Evolutionary conservation across 2,888 invertebrate genomes (phyloP).

Genomic region (Ditula angustiorana): DNA sequence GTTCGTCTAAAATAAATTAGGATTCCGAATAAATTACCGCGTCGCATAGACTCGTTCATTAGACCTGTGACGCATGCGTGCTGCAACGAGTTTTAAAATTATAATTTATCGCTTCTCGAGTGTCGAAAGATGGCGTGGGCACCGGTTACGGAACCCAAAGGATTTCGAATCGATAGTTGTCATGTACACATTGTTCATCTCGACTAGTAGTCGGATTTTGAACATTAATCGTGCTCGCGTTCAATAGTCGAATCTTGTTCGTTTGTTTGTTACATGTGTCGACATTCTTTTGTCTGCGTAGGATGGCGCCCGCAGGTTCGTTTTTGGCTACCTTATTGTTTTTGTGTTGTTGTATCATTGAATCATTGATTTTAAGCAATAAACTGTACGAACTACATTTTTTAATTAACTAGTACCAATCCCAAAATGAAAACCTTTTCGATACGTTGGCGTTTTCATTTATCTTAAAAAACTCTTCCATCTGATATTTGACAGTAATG

Average conservation of each 20-base stretch:
- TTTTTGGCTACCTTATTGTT: not conserved
- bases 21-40: slow-evolving; percentile 33
- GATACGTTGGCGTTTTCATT: no score
- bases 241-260: slow-evolving; percentile 18
- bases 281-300: slow-evolving; percentile 28
- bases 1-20: slow-evolving; percentile 33
- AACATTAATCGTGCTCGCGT: slow-evolving; percentile 29
- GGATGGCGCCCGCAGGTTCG: not conserved
- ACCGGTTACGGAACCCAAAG: slow-evolving; percentile 42
- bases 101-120: slow-evolving; percentile 80
- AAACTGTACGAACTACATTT: not conserved
- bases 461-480: no score
- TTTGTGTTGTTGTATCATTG: not conserved
- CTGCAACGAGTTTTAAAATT: slow-evolving; percentile 75
- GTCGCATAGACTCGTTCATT: slow-evolving; percentile 55
- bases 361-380: not conserved
- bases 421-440: no score
- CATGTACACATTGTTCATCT: slow-evolving; percentile 39
- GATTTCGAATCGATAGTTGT: slow-evolving; percentile 37
- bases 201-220: slow-evolving; percentile 28
- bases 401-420: no score
- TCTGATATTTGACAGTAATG: no score
- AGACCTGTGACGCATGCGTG: slow-evolving; percentile 53
- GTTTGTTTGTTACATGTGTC: slow-evolving; percentile 31
- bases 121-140: slow-evolving; percentile 82